Conservation (phyloP, 2,888 invertebrate species). For the Flexamia atlantica region DNA sequence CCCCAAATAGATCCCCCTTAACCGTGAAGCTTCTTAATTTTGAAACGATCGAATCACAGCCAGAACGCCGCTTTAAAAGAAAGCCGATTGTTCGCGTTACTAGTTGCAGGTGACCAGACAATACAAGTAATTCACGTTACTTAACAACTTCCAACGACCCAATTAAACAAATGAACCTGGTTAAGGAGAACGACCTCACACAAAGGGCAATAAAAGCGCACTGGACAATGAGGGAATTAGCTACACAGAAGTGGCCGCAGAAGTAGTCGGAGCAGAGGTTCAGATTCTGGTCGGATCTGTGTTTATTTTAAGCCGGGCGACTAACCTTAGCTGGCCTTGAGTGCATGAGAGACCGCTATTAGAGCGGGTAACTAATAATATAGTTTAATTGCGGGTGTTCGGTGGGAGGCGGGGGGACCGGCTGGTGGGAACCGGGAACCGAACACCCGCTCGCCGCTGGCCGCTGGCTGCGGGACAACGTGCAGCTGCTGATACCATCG, state of each 20-base stretch:
- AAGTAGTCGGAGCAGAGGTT: background rate
- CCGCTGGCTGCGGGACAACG: no score
- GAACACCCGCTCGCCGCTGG: no score
- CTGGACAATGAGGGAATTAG: background rate
- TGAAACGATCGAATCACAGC: no score
- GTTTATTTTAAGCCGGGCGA: constrained; percentile 31
- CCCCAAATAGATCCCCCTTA: no score
- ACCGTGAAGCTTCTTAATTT: no score
- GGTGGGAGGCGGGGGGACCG: background rate
- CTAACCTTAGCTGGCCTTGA: constrained; percentile 8
- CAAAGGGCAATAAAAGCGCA: background rate
- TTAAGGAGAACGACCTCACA: background rate
- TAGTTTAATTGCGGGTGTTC: constrained; percentile 18
- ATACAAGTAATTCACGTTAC: no score
- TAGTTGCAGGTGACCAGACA: no score
- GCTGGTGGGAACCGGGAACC: constrained; percentile 6
- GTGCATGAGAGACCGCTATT: constrained; percentile 11
- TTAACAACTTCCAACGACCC: background rate
- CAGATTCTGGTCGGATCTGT: background rate
- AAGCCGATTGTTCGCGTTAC: no score
- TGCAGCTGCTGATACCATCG: no score
- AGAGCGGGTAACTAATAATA: constrained; percentile 43
- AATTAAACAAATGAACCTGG: background rate
- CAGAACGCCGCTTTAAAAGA: no score
- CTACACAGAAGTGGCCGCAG: background rate